Evolutionary conservation across 1,140 invertebrate species (phyloP), one percentile per base, ranked within the genome.

Genomic region (Sitophilus oryzae): DNA sequence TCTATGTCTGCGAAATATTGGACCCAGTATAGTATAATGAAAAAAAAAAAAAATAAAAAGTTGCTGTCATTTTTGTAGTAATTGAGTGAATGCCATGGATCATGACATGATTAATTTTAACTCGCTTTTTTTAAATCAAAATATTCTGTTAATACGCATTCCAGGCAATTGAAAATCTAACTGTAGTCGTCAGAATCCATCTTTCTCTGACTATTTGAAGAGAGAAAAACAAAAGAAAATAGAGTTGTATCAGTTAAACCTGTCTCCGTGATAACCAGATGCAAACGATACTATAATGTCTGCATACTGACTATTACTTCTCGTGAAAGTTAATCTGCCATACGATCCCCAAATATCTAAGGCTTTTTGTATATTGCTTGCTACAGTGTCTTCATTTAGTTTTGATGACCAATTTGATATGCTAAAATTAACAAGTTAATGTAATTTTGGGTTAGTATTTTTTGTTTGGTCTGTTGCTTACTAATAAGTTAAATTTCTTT

Each of bases 271-370:
- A 52, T 80, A 71, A 11, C 74, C 76, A 35, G 70, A 70, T 20
- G 74, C 78, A 70, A 87, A 87, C 0, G 75, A 75, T 9, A 88
- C 75, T 30, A 80, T 72, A 49, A 88, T 86, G 66, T 88, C 83
- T 0, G 83, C 83, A 22, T 68, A 60, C 6, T 72, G 66, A 47
- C 65, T 66, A 14, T 59, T 16, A 2, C 65, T 57, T 44, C 74
- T 70, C 5, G 63, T 66, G 60, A 87, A 86, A 22, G 60, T 71
- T 0, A 88, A 71, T 14, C 73, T 68, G 1, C 77, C 78, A 63
- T 86, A 84, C 14, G 69, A 72, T 20, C 79, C 76, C 85, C 85
- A 88, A 14, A 77, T 68, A 22, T 76, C 71, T 48, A 86, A 76
- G 1, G 79, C 83, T 51, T 71, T 72, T 16, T 74, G 68, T 41